These are phyloP conservation scores for Elanoides forficatus DNA, from an alignment of 2,113 vertebrate species.

Conservation along the genomic window DNA sequence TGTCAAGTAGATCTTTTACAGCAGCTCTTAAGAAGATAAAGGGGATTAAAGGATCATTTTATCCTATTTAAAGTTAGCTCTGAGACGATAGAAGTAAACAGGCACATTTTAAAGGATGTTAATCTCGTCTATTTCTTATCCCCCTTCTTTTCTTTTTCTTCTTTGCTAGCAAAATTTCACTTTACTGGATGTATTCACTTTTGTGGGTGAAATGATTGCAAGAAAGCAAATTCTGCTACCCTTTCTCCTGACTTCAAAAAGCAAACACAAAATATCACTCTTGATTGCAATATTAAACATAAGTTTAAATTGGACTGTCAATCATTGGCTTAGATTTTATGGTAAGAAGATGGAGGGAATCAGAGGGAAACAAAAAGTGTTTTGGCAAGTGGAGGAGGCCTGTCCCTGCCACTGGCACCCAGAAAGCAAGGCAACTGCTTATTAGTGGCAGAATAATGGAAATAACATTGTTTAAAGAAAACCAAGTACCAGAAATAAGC, in stretches of 20 bases:
- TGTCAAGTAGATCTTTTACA: constrained; percentile 72
- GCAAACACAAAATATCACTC: constrained; percentile 4
- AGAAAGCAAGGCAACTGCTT: neutral
- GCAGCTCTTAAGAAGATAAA: constrained; percentile 66
- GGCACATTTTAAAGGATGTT: constrained; percentile 39
- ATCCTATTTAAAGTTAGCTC: constrained; percentile 59
- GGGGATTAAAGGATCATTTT: constrained; percentile 61
- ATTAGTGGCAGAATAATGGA: neutral
- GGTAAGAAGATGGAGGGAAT: neutral
- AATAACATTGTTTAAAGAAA: neutral
- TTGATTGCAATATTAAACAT: neutral
- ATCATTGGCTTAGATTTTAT: neutral
- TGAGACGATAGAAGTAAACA: constrained; percentile 52
- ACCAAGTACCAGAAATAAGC: neutral
- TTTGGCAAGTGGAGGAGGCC: neutral
- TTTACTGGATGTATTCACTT: neutral
- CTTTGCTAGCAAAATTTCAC: neutral
- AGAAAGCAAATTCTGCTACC: constrained; percentile 1
- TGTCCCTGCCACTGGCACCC: neutral
- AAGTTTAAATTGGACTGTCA: neutral
- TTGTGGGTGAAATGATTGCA: constrained; percentile 17
- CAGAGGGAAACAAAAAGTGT: neutral
- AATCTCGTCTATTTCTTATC: neutral
- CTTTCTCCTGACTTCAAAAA: neutral
- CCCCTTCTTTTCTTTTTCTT: neutral